Base-by-base conservation (phyloP, 1,140 invertebrate species). In the Drosophila sucinea region DNA sequence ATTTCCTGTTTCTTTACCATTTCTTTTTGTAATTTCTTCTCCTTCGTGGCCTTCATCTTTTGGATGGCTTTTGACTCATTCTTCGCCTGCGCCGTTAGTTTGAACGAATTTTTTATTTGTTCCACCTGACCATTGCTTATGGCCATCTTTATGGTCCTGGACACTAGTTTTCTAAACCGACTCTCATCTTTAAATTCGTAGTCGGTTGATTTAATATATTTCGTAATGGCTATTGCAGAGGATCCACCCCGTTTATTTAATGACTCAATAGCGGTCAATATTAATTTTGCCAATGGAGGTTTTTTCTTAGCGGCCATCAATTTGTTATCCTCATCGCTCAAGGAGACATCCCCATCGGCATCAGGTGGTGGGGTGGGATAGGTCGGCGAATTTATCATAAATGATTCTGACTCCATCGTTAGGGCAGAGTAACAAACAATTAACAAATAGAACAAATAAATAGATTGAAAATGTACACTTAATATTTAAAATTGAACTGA, bases 361-460 rank as follows among this genome's bases (percentile, higher is more conserved):
- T 79, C 79, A 8, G 79, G 80, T 4, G 79, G 79, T 0, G 80
- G 80, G 7, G 79, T 83, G 1, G 80, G 80, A 69, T 62, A 84
- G 3, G 44, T 8, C 0, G 5, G 8, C 10, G 27, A 35, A 35
- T 35, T 35, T 6, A 6, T 35, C 33, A 10, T 2, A 8, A 1
- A 17, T 17, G 10, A 8, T 2, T 35, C 23, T 47, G 44, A 6
- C 0, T 47, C 23, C 1, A 25, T 47, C 44, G 23, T 47, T 7
- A 8, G 17, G 17, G 17, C 17, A 17, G 17, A 17, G 23, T 17
- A 23, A 25, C 6, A 23, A 10, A 10, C 10, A 44, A 44, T 6
- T 5, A 23, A 23, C 3, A 2, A 25, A 8, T 23, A 25, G 1
- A 38, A 38, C 35, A 11, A 38, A 17, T 23, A 23, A 47, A 47